These are phyloP conservation scores for Hypercompe scribonia DNA, from an alignment of 2,888 invertebrate genomes.

Conservation along the genomic window DNA sequence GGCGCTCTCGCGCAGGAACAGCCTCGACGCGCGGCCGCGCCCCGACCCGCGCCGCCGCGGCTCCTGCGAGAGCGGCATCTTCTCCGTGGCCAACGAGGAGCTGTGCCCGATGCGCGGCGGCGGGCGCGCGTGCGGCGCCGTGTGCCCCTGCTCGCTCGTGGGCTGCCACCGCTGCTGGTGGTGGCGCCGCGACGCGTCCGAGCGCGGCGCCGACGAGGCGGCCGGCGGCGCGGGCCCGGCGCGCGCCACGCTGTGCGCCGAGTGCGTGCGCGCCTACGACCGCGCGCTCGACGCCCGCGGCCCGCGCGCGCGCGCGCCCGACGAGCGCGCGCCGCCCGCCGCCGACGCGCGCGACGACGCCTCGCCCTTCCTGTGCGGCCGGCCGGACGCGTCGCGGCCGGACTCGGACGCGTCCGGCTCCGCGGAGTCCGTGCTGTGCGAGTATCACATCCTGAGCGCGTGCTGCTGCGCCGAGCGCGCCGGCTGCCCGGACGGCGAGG, in stretches of 20 bases:
- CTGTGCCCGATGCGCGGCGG: slow-evolving; percentile 81
- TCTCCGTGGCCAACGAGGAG: slow-evolving; percentile 94
- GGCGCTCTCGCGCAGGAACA: slow-evolving; percentile 65
- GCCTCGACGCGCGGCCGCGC: slow-evolving; percentile 53
- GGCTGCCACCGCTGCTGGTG: slow-evolving; percentile 81
- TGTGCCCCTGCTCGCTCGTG: slow-evolving; percentile 79
- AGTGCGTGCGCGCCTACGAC: slow-evolving; percentile 70
- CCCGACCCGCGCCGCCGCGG: slow-evolving; percentile 84
- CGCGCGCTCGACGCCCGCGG: slow-evolving; percentile 60
- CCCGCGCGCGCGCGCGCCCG: slow-evolving; percentile 79
- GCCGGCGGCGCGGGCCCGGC: slow-evolving; percentile 40
- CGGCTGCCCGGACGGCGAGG: slow-evolving; percentile 32
- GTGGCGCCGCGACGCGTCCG: slow-evolving; percentile 66
- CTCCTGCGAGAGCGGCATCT: slow-evolving; percentile 96
- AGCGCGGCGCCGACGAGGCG: slow-evolving; percentile 47
- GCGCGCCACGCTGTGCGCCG: slow-evolving; percentile 59
- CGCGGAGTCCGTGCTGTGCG: slow-evolving; percentile 53
- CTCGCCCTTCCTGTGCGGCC: slow-evolving; percentile 76
- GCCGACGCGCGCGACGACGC: slow-evolving; percentile 62
- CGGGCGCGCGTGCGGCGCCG: slow-evolving; percentile 65
- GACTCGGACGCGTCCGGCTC: slow-evolving; percentile 38
- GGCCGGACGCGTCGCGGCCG: slow-evolving; percentile 28
- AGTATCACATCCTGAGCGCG: slow-evolving; percentile 70
- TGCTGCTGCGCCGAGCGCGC: slow-evolving; percentile 73
- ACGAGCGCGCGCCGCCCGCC: slow-evolving; percentile 73